Evolutionary conservation across 2,888 invertebrate species (phyloP), one percentile per base, ranked within the genome.

Genomic region (Acanthococcus lagerstroemiae): DNA sequence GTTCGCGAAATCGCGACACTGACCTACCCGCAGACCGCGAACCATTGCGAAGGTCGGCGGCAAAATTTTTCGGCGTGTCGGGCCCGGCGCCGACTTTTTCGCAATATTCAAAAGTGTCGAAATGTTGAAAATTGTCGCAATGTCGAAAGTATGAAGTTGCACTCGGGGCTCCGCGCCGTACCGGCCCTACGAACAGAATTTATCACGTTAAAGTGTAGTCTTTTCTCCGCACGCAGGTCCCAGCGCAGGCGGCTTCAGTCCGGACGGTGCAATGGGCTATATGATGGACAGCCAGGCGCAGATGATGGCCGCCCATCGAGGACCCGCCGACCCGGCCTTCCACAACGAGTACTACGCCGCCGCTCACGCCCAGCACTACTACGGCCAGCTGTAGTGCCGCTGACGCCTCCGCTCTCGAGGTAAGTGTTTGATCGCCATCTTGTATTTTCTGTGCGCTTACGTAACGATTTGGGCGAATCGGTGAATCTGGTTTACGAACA

Each of bases 201-300:
- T 65, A 56, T 56, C 46, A 66, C 66, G 46, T 56, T 66, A 48
- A 66, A 56, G 25, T 66, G 66, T 66, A 88, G 92, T 92, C 78
- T 92, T 92, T 81, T 86, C 87, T 77, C 90, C 90, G 73, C 90
- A 90, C 80, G 90, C 93, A 81, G 93, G 93, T 78, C 93, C 94
- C 74, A 91, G 91, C 80, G 66, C 56, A 24, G 92, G 91, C 74
- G 89, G 89, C 72, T 95, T 95, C 83, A 94, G 94, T 80, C 95
- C 95, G 73, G 95, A 95, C 78, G 92, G 90, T 75, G 85, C 89
- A 77, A 92, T 92, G 85, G 92, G 94, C 79, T 93, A 94, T 80
- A 95, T 95, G 90, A 94, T 95, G 92, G 95, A 95, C 81, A 90
- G 91, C 74, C 91, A 92, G 81, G 84, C 84, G 75, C 91, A 91